These are phyloP conservation scores for Rattus rattus DNA, from an alignment of 2,113 vertebrate genomes.

Conservation along the genomic window DNA sequence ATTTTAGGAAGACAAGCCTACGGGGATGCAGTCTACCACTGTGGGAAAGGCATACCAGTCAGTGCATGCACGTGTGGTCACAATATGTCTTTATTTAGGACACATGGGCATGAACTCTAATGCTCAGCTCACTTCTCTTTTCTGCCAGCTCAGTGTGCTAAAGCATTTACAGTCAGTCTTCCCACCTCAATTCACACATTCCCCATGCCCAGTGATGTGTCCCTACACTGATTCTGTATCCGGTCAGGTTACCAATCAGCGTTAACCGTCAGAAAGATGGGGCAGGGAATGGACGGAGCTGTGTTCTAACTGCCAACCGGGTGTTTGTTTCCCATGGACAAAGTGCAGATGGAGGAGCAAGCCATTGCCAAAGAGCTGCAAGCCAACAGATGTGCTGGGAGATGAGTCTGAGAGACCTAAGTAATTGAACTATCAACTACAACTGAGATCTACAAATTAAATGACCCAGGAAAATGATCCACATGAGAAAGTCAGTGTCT, in stretches of 20 bases:
- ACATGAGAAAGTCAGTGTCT: conserved; percentile 6
- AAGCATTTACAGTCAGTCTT: background rate
- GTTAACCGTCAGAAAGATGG: background rate
- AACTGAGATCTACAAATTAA: background rate
- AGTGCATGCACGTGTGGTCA: too few species aligned
- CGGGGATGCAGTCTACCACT: too few species aligned
- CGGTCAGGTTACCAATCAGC: background rate
- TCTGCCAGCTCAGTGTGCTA: background rate
- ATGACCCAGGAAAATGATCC: background rate
- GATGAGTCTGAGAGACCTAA: background rate
- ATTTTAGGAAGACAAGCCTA: background rate
- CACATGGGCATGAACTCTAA: background rate
- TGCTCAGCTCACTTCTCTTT: background rate
- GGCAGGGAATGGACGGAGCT: background rate
- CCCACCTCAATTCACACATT: background rate
- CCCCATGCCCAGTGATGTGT: too few species aligned
- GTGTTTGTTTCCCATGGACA: background rate
- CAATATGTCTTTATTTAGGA: background rate
- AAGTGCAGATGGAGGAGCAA: background rate
- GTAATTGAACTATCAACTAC: background rate
- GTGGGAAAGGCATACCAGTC: too few species aligned
- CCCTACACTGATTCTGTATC: background rate
- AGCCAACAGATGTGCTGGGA: background rate
- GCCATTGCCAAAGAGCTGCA: background rate
- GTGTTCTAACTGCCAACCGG: background rate